Conservation (phyloP, 2,888 invertebrate species). For the Phasia obesa region DNA sequence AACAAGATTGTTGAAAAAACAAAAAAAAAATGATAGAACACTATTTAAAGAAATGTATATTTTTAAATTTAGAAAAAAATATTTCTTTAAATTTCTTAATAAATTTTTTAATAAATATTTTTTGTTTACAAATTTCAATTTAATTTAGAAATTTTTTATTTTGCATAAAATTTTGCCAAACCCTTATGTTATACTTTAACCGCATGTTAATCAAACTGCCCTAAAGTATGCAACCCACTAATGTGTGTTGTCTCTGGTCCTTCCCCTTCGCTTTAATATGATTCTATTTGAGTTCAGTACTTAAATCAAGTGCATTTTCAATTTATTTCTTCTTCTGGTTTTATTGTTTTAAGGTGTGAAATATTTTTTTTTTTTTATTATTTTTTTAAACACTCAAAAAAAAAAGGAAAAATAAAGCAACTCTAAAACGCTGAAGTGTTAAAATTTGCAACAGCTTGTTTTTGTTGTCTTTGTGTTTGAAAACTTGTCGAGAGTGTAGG, state of each 20-base stretch:
- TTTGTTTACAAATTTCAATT: conserved; percentile 57
- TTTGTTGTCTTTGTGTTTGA: conserved; percentile 26
- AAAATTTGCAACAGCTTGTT: conserved; percentile 61
- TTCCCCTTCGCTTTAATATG: background rate
- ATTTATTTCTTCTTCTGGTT: conserved; percentile 18
- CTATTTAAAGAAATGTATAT: too few species aligned
- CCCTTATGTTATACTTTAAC: background rate
- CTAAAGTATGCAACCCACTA: conserved; percentile 39
- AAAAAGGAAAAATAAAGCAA: background rate
- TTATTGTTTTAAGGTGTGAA: conserved; percentile 64
- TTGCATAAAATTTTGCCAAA: background rate
- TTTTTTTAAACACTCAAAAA: conserved; percentile 50
- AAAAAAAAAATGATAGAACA: too few species aligned
- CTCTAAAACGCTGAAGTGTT: conserved; percentile 47
- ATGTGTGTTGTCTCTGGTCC: background rate
- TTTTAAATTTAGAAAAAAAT: too few species aligned
- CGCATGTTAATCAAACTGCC: conserved; percentile 6
- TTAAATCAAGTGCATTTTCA: conserved; percentile 52
- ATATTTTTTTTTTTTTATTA: conserved; percentile 23
- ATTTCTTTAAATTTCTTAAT: too few species aligned
- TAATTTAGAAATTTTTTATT: background rate
- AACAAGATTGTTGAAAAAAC: too few species aligned
- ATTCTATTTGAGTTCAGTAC: conserved; percentile 41
- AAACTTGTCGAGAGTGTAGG: conserved; percentile 17
- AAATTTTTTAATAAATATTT: too few species aligned